Evolutionary conservation across 2,113 vertebrate genomes (phyloP).

Genomic region (Sciurus niger): DNA sequence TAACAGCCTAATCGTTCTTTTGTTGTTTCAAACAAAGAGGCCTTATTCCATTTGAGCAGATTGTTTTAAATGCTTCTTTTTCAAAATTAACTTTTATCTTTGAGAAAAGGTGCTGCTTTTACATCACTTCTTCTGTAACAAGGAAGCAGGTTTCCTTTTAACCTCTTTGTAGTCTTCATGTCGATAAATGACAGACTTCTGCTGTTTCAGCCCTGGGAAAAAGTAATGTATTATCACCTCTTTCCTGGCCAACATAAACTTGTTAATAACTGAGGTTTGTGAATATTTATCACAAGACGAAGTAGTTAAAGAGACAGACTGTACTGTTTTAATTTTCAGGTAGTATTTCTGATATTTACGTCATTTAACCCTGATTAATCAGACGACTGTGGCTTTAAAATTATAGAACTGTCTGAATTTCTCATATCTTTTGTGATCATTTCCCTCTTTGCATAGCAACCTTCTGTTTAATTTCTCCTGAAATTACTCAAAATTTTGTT

Average conservation of each 20-base stretch:
- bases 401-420: constrained; percentile 28
- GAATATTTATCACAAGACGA: constrained; percentile 64
- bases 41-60: constrained; percentile 52
- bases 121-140: constrained; percentile 65
- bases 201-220: constrained; percentile 47
- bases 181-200: constrained; percentile 61
- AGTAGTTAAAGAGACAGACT: constrained; percentile 66
- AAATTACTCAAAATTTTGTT: constrained; percentile 12
- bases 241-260: constrained; percentile 73
- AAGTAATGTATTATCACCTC: constrained; percentile 56
- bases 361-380: background rate
- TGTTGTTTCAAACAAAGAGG: constrained; percentile 73
- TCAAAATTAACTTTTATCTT: constrained; percentile 70
- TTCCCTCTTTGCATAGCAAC: background rate
- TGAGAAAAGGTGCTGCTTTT: constrained; percentile 73
- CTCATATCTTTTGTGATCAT: background rate
- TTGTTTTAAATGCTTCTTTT: constrained; percentile 69
- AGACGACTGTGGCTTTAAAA: constrained; percentile 60
- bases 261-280: constrained; percentile 82
- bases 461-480: constrained; percentile 23
- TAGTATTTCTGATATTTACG: constrained; percentile 54
- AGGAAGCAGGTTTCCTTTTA: constrained; percentile 10
- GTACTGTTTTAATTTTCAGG: constrained; percentile 71
- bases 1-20: constrained; percentile 74
- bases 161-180: constrained; percentile 23